These are phyloP conservation scores for Halcyon badia DNA, from an alignment of 2,797 vertebrate species.

Conservation along the genomic window DNA sequence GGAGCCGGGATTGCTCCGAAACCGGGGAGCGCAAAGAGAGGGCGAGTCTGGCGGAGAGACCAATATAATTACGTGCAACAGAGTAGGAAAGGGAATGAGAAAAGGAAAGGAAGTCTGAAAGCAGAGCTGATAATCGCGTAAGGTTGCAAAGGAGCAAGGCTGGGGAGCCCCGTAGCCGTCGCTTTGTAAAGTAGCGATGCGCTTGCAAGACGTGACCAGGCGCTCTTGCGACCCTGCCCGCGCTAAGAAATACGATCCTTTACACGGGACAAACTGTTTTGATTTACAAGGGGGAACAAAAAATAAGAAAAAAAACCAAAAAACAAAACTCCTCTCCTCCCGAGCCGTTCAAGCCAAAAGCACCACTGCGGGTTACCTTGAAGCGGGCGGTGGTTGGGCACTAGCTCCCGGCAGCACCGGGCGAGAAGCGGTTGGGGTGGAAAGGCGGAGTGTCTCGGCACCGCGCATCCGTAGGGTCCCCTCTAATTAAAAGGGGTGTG, in stretches of 20 bases:
- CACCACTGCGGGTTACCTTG: background rate
- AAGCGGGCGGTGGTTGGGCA: background rate
- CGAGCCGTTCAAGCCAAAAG: background rate
- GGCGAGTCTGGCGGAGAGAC: background rate
- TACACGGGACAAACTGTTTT: background rate
- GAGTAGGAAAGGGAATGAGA: background rate
- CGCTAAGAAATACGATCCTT: background rate
- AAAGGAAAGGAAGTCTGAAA: background rate
- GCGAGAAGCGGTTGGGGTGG: background rate
- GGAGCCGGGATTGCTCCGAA: background rate
- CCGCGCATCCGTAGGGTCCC: background rate
- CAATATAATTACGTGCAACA: background rate
- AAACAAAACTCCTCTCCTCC: background rate
- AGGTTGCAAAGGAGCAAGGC: background rate
- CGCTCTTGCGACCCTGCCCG: background rate
- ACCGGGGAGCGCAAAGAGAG: background rate
- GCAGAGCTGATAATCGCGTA: background rate
- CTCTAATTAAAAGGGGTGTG: background rate
- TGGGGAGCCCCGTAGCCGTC: accelerated
- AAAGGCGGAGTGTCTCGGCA: background rate
- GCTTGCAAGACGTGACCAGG: background rate
- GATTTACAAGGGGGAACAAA: background rate
- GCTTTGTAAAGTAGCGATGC: background rate
- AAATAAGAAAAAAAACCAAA: accelerated
- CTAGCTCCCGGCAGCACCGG: background rate